These are phyloP conservation scores for Sporophila hypoxantha DNA, from an alignment of 2,113 vertebrate genomes.

Conservation along the genomic window DNA sequence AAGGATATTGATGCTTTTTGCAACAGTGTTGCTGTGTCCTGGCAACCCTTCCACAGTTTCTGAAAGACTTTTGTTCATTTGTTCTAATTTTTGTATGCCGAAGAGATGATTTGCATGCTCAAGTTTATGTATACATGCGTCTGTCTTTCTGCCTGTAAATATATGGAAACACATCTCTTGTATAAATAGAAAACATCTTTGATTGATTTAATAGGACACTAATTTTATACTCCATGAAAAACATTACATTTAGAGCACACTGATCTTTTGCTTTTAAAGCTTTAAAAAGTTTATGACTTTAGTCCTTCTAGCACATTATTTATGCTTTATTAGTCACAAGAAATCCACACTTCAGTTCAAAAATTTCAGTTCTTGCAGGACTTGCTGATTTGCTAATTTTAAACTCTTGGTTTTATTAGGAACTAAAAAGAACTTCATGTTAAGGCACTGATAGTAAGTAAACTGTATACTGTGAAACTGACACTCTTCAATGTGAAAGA, in stretches of 20 bases:
- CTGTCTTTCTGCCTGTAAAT: background rate
- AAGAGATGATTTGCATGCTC: background rate
- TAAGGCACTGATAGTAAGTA: background rate
- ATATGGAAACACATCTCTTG: background rate
- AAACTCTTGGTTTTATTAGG: background rate
- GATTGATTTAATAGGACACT: background rate
- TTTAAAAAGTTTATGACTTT: background rate
- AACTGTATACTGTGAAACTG: background rate
- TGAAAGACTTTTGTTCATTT: background rate
- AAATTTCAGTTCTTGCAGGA: background rate
- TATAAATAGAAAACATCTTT: background rate
- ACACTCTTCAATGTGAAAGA: background rate
- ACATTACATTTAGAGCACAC: background rate
- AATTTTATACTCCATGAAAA: background rate
- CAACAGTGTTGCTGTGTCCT: background rate
- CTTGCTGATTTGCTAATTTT: background rate
- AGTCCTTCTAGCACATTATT: background rate
- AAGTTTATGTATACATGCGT: background rate
- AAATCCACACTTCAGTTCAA: background rate
- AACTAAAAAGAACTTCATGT: background rate
- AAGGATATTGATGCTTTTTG: background rate
- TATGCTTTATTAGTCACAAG: background rate
- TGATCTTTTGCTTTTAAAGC: background rate
- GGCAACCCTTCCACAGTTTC: background rate
- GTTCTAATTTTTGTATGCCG: background rate